phyloP scores from a whole-genome alignment of 2,888 invertebrate species.

The Phorcus lineatus region DNA sequence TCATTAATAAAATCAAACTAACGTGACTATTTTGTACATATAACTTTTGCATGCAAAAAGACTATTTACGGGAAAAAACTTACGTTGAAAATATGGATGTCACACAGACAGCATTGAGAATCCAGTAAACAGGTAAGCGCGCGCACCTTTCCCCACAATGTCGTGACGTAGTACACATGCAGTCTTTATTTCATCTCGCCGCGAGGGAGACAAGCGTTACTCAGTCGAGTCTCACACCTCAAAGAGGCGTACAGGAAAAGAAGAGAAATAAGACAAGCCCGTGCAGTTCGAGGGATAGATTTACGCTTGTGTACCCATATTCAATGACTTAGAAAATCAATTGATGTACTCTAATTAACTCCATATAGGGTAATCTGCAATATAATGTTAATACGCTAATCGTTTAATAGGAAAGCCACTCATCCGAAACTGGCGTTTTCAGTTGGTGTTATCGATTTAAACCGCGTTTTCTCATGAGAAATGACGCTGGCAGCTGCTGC shows the following conservation, averaged over 20 bases:
- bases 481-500: not conserved
- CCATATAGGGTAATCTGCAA: not conserved
- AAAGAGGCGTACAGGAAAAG: not conserved
- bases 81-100: not conserved
- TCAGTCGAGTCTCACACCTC: not conserved
- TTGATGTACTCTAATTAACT: not conserved
- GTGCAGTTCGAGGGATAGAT: not conserved
- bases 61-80: not conserved
- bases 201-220: not conserved
- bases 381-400: not conserved
- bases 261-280: not conserved
- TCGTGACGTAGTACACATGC: slow-evolving; percentile 1
- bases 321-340: not conserved
- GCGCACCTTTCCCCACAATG: not conserved
- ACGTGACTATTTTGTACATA: not conserved
- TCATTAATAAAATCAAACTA: not conserved
- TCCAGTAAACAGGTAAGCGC: slow-evolving; percentile 1
- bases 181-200: not conserved
- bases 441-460: not conserved
- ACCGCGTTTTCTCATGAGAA: not conserved
- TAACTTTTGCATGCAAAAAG: not conserved
- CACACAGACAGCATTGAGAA: not conserved
- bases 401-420: not conserved
- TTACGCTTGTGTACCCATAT: not conserved
- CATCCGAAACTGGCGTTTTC: not conserved